Base-by-base conservation (phyloP, 2,888 invertebrate genomes). In the Clistopyga incitator region DNA sequence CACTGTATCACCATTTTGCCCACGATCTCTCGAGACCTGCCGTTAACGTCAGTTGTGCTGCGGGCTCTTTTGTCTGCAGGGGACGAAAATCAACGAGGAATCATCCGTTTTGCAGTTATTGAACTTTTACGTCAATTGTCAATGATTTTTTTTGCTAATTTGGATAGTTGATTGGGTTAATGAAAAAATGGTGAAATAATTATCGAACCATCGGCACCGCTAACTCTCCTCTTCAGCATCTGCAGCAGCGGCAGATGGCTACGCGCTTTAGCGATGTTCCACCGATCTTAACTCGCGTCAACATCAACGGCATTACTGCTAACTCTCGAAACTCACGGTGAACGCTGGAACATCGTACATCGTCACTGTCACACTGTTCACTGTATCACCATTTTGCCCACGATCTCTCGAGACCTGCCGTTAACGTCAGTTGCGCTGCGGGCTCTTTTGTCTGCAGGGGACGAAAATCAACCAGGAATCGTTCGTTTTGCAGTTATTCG, bases 11-110 rank as follows among this genome's bases (percentile, higher is more conserved):
- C 23, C 3, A 45, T 23, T 65, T 65, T n/a, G n/a, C 23, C 45
- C 13, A 65, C 13, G 23, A 65, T 65, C 65, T 45, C 65, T 42
- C 45, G 65, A 38, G 65, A 65, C 45, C 45, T 23, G 65, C 65
- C 42, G 45, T 13, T 11, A 65, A 15, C 65, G 45, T 65, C 45
- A 20, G 15, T 42, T 45, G 13, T 4, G 38, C 65, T 20, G 10
- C 65, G 15, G 45, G 38, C 45, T 13, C 3, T 15, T 6, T 38
- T 20, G 10, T 18, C 18, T 65, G 20, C 29, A 2, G 29, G 2
- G 29, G 4, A 29, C 29, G 4, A 29, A 29, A 29, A 4, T 29
- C 3, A 29, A 29, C 2, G 3, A 4, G 4, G 29, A 29, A 29
- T 29, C n/a, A n/a, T n/a, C n/a, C n/a, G n/a, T n/a, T n/a, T n/a